Evolutionary conservation across 2,888 invertebrate species (phyloP).

Genomic region (Drosophila dives): DNA sequence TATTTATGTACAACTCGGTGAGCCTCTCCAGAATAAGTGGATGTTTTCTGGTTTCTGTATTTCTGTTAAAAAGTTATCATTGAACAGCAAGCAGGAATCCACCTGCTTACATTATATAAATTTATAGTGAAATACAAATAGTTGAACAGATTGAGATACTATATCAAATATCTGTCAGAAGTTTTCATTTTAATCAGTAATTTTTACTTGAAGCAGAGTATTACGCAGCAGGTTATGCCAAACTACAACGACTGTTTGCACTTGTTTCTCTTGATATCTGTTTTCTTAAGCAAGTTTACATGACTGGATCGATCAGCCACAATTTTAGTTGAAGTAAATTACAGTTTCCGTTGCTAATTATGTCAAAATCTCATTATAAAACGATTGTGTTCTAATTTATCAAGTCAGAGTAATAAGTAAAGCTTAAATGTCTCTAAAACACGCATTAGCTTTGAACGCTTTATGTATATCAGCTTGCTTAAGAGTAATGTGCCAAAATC

Average conservation of each 20-base stretch:
- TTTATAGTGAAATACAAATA: neutral
- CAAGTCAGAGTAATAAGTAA: constrained; percentile 23
- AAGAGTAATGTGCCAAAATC: constrained; percentile 28
- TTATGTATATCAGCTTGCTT: constrained; percentile 23
- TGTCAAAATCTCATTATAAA: constrained; percentile 70
- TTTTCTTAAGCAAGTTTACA: constrained; percentile 64
- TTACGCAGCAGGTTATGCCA: neutral
- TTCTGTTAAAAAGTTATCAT: neutral
- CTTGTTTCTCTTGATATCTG: constrained; percentile 24
- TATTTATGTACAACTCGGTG: neutral
- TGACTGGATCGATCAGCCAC: constrained; percentile 29
- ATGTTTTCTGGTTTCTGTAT: neutral
- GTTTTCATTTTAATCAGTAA: neutral
- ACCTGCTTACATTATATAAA: neutral
- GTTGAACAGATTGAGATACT: neutral
- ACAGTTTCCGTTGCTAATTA: constrained; percentile 68
- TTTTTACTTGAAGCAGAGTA: neutral
- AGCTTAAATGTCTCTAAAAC: neutral
- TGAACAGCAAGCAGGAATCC: neutral
- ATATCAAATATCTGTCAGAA: neutral
- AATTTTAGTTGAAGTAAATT: constrained; percentile 63
- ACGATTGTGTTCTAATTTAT: constrained; percentile 77
- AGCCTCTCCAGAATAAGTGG: neutral
- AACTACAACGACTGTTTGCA: neutral
- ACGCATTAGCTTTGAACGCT: constrained; percentile 54